phyloP scores from a whole-genome alignment of 2,797 vertebrate genomes.

The Selene dorsalis region DNA sequence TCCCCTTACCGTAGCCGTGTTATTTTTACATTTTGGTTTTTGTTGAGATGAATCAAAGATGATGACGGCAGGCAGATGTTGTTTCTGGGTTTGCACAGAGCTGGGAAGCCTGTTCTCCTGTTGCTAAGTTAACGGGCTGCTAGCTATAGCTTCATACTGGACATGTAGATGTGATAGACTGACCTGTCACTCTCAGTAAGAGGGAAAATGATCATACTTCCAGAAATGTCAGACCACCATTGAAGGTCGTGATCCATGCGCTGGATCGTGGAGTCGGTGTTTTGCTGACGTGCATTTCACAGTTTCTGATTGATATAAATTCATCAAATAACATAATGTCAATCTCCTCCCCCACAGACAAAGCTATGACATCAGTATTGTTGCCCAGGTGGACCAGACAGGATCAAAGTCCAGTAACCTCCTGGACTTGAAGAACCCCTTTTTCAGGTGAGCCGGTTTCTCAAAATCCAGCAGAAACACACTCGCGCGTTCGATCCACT shows the following conservation, averaged over 20 bases:
- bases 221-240: background rate
- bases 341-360: constrained; percentile 82
- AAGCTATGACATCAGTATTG: constrained; percentile 98
- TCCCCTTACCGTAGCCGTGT: background rate
- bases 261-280: too few relatives aligned
- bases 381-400: constrained; percentile 97
- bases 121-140: background rate
- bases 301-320: background rate
- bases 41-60: background rate
- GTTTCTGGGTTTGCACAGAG: background rate
- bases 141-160: background rate
- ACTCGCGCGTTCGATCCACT: background rate
- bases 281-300: background rate
- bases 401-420: constrained; percentile 98
- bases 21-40: background rate
- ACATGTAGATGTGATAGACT: background rate
- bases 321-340: background rate
- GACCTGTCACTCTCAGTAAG: background rate
- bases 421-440: constrained; percentile 96
- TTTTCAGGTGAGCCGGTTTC: constrained; percentile 89
- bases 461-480: background rate
- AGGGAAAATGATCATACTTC: background rate
- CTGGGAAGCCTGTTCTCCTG: background rate
- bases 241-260: background rate
- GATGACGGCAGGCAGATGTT: too few relatives aligned